phyloP scores from a whole-genome alignment of 2,888 invertebrate species.

The Meteorus cinctellus region DNA sequence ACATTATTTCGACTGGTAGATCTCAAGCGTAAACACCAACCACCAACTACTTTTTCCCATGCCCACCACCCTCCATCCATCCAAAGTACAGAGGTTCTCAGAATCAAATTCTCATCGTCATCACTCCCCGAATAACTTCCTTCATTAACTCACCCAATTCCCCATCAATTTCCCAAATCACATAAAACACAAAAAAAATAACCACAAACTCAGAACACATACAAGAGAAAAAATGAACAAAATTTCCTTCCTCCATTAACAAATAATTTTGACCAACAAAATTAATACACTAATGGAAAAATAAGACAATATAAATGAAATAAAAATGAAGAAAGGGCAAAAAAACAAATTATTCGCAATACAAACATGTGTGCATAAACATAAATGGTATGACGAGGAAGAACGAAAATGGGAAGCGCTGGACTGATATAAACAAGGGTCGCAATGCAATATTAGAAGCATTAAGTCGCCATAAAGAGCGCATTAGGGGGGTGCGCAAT shows the following conservation, averaged over 20 bases:
- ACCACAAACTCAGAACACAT: too few species aligned
- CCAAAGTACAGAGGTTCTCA: constrained; percentile 52
- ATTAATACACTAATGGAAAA: not conserved
- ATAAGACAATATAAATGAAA: not conserved
- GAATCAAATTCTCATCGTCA: constrained; percentile 30
- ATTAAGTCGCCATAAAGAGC: constrained; percentile 73
- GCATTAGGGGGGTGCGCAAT: constrained; percentile 70
- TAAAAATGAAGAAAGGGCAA: not conserved
- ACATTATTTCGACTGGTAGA: constrained; percentile 70
- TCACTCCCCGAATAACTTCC: constrained; percentile 14
- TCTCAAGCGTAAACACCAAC: constrained; percentile 69
- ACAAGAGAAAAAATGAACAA: not conserved
- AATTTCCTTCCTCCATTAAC: too few species aligned
- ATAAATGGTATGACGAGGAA: constrained; percentile 41
- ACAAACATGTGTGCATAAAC: constrained; percentile 62
- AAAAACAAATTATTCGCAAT: constrained; percentile 23
- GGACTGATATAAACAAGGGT: constrained; percentile 72
- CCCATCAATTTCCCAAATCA: not conserved
- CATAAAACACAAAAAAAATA: not conserved
- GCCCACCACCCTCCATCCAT: constrained; percentile 53
- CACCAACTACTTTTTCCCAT: constrained; percentile 72
- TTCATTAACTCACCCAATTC: not conserved
- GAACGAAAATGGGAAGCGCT: constrained; percentile 68
- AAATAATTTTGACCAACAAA: not conserved
- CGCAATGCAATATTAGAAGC: constrained; percentile 72